These are phyloP conservation scores for Synanthedon tipuliformis DNA, from an alignment of 2,888 invertebrate genomes.

Conservation along the genomic window DNA sequence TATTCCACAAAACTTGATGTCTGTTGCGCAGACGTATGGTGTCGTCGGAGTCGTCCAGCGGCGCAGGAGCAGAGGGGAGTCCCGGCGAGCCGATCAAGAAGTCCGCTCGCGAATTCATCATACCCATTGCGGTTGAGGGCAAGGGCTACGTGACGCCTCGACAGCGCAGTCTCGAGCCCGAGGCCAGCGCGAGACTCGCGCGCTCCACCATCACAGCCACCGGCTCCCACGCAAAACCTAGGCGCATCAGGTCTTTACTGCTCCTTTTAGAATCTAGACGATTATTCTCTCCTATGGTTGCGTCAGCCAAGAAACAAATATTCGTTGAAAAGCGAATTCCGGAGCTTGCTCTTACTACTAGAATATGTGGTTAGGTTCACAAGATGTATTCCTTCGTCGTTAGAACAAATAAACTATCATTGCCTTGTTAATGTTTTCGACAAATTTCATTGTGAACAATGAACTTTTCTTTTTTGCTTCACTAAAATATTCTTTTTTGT, in stretches of 20 bases:
- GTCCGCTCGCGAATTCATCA: conserved; percentile 90
- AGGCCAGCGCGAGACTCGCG: conserved; percentile 66
- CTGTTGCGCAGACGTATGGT: conserved; percentile 31
- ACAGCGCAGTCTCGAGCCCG: conserved; percentile 81
- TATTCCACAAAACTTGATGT: no score
- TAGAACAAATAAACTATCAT: no score
- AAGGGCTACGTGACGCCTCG: conserved; percentile 85
- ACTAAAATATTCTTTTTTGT: neutral
- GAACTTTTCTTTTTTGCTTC: no score
- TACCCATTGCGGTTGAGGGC: conserved; percentile 93
- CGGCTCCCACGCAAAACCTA: conserved; percentile 46
- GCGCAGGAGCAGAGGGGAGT: conserved; percentile 50
- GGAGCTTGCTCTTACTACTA: no score
- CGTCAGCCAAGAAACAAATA: no score
- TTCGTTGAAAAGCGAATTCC: no score
- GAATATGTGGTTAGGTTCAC: no score
- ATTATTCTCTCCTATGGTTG: no score
- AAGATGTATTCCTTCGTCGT: no score
- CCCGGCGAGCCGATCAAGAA: conserved; percentile 80
- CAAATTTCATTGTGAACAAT: no score
- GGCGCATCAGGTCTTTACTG: conserved; percentile 73
- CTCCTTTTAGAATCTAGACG: no score
- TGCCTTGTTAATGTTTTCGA: no score
- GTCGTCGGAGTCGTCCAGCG: conserved; percentile 76
- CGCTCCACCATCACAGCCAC: conserved; percentile 28